Evolutionary conservation across 2,888 invertebrate genomes (phyloP), one percentile per base, ranked within the genome.

Genomic region (Euspilapteryx auroguttella): DNA sequence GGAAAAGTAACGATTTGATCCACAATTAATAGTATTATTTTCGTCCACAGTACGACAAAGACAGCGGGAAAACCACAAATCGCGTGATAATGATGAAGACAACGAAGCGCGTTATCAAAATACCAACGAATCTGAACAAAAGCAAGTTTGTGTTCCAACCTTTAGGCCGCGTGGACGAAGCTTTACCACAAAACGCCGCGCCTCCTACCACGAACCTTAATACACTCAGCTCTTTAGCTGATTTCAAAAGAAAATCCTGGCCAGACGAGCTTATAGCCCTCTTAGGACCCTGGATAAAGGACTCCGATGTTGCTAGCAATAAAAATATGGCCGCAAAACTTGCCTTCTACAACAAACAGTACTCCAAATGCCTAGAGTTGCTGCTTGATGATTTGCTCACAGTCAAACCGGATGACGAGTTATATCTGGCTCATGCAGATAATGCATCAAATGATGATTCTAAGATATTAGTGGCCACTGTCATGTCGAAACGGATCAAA

Each of bases 81-180:
- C 80, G 82, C 26, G 79, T 86, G 7, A 79, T 87, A 13, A 77
- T 86, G 55, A 78, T 86, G 52, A 85, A 86, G 49, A 85, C 85
- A 6, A 84, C 85, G 1, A 85, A 82, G 49, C 76, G 87, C n/a
- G 79, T 87, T 3, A 80, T 87, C 24, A 84, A 85, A 53, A 78
- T 86, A 29, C 85, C 86, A 2, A 59, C 43, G 30, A 47, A 57
- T 2, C 49, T 39, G 36, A 54, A 51, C 34, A 66, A 65, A 38
- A 69, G 65, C 38, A 66, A 69, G 37, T 68, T 65, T 33, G 24
- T 59, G 11, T 73, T 73, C 33, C 65, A 69, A 34, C 57, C 52
- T 7, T 51, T 71, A 23, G 71, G 71, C 30, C 44, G 59, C 24
- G 46, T 73, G 12, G 66, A 69, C 24, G 55, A 61, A 12, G 64